Evolutionary conservation across 2,797 vertebrate species (phyloP).

Genomic region (Micrastur ruficollis): DNA sequence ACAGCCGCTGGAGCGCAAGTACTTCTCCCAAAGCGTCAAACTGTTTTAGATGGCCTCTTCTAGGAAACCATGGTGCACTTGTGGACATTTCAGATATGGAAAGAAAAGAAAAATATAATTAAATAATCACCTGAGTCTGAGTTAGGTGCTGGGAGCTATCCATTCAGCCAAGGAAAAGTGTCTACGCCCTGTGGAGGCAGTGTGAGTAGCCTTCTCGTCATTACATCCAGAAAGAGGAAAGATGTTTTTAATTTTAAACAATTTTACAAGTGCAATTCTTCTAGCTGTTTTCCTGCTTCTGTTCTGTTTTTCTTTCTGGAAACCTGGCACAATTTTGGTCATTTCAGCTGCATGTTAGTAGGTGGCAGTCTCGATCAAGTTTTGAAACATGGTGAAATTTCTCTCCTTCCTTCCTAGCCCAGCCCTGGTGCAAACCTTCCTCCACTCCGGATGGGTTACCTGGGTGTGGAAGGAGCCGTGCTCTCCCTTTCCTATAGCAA

Average conservation of each 20-base stretch:
- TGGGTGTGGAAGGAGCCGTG: background rate
- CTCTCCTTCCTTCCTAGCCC: background rate
- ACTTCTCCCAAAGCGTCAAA: background rate
- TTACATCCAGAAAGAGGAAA: background rate
- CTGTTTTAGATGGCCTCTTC: background rate
- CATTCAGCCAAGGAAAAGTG: background rate
- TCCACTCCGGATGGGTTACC: background rate
- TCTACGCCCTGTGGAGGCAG: background rate
- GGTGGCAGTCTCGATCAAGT: slow-evolving; percentile 75
- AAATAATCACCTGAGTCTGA: background rate
- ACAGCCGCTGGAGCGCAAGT: background rate
- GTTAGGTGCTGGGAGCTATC: background rate
- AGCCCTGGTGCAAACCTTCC: background rate
- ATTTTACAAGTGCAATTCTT: background rate
- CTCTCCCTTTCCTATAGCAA: background rate
- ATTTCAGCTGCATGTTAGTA: slow-evolving; percentile 42
- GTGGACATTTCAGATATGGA: background rate
- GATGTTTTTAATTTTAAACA: background rate
- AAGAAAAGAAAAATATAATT: background rate
- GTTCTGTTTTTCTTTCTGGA: background rate
- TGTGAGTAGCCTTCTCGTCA: background rate
- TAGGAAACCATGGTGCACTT: background rate
- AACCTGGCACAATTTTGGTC: background rate
- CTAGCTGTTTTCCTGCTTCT: background rate
- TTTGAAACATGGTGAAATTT: slow-evolving; percentile 37